Evolutionary conservation across 2,888 invertebrate genomes (phyloP), one percentile per base, ranked within the genome.

Genomic region (Teinopalpus imperialis): DNA sequence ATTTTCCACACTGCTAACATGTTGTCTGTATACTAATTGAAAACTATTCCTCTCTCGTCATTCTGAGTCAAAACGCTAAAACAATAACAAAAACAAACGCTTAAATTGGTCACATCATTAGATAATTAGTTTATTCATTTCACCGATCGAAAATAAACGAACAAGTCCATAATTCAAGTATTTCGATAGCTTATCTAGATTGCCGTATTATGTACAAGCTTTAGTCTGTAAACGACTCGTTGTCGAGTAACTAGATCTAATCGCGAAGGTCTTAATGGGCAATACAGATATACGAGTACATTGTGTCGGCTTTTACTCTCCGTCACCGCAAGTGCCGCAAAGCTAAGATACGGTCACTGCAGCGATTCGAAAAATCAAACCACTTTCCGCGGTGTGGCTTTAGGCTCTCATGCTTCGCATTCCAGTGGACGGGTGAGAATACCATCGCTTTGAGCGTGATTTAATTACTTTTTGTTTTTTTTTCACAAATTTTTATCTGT

Each of bases 321-420:
- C 29, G 34, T 40, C 46, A 46, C 40, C 46, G 34, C 35, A 46
- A 46, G 35, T 30, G 34, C 34, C 40, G 29, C 40, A 21, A 21
- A 16, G 10, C 18, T 9, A 18, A 39, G 31, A 39, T 29, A 45
- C 24, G 24, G 34, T 27, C 54, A 37, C 44, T 51, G 48, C 49
- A 56, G 53, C 54, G 52, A 56, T 69, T 76, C 75, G 72, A 78
- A 76, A 76, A 79, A 81, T 78, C 65, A 61, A 61, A 76, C 73
- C 75, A 78, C 78, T 79, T 80, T 78, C 77, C 66, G 57, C 69
- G 69, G 64, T 66, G 66, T 69, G 51, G 70, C 74, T 72, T 51
- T 27, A 16, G 62, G 50, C 32, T 27, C 16, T 16, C 16, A 56
- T 68, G 69, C 74, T 57, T 56, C 54, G 65, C 74, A 73, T 77